phyloP scores from a whole-genome alignment of 23 tunicate genomes.

The Halocynthia roretzi region DNA sequence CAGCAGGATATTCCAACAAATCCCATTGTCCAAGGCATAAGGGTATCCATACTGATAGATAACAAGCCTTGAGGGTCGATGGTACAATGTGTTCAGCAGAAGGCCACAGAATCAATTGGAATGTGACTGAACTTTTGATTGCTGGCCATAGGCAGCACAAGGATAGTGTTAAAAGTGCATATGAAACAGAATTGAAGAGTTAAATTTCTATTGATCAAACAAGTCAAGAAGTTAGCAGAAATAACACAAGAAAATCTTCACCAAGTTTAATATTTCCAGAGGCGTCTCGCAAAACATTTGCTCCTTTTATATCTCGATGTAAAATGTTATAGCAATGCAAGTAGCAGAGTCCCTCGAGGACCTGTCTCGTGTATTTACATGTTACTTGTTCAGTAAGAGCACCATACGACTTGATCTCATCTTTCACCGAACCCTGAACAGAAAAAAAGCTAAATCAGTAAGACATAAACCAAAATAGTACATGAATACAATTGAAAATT shows the following conservation, averaged over 20 bases:
- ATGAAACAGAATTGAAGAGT: too few species aligned
- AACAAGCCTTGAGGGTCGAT: too few species aligned
- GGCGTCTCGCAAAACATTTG: conserved; percentile 86
- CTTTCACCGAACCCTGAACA: conserved; percentile 85
- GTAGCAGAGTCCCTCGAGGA: conserved; percentile 80
- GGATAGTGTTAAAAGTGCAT: background rate
- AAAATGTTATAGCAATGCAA: conserved; percentile 61
- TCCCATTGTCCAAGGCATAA: too few species aligned
- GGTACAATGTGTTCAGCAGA: too few species aligned
- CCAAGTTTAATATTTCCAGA: conserved; percentile 91
- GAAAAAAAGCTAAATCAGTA: background rate
- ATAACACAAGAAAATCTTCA: conserved; percentile 18
- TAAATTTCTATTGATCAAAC: too few species aligned
- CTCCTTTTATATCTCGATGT: conserved; percentile 94
- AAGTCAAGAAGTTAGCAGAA: too few species aligned
- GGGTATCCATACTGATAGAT: too few species aligned
- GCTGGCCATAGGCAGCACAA: background rate
- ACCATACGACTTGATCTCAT: conserved; percentile 78
- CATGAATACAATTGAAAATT: conserved; percentile 1
- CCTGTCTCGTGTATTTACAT: conserved; percentile 80
- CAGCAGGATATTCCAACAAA: background rate
- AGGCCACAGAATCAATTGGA: background rate
- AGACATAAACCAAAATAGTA: background rate
- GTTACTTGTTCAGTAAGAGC: conserved; percentile 78
- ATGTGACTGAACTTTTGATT: background rate